phyloP scores from a whole-genome alignment of 1,140 invertebrate genomes.

The Pseudomyrmex flavicornis region DNA sequence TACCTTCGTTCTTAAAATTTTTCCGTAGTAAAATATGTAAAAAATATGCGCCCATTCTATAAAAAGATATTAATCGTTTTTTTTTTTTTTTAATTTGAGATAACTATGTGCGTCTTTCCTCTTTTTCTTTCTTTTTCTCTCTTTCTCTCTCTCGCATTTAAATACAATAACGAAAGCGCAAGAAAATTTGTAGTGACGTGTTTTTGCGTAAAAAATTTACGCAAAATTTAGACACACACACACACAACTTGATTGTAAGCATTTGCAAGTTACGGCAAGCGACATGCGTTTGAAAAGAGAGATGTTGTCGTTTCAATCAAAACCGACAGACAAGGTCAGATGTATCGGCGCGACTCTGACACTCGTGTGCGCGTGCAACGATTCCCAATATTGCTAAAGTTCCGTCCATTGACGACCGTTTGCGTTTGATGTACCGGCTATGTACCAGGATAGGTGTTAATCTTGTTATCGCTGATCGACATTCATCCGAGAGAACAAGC shows the following conservation, averaged over 20 bases:
- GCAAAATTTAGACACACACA: constrained; percentile 9
- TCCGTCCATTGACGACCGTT: constrained; percentile 50
- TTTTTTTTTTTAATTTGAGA: constrained; percentile 1
- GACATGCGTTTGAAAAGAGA: constrained; percentile 41
- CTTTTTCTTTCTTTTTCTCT: no score
- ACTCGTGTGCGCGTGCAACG: constrained; percentile 40
- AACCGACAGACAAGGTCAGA: constrained; percentile 45
- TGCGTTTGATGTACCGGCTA: constrained; percentile 26
- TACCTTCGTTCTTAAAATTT: constrained; percentile 20
- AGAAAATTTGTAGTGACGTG: no score
- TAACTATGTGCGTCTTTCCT: no score
- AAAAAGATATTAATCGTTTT: not conserved
- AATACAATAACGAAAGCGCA: no score
- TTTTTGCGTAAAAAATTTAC: not conserved
- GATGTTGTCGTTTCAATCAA: constrained; percentile 53
- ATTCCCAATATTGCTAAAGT: constrained; percentile 55
- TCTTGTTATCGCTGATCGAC: constrained; percentile 18
- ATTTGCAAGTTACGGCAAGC: constrained; percentile 36
- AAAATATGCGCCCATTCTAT: constrained; percentile 13
- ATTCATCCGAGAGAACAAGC: constrained; percentile 35
- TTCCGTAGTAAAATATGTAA: constrained; percentile 13
- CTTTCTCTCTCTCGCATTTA: no score
- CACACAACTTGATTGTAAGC: constrained; percentile 13
- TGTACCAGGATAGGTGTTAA: constrained; percentile 43
- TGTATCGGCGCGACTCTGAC: constrained; percentile 35